Base-by-base conservation (phyloP, 2,797 vertebrate genomes). In the Saxicola maurus region DNA sequence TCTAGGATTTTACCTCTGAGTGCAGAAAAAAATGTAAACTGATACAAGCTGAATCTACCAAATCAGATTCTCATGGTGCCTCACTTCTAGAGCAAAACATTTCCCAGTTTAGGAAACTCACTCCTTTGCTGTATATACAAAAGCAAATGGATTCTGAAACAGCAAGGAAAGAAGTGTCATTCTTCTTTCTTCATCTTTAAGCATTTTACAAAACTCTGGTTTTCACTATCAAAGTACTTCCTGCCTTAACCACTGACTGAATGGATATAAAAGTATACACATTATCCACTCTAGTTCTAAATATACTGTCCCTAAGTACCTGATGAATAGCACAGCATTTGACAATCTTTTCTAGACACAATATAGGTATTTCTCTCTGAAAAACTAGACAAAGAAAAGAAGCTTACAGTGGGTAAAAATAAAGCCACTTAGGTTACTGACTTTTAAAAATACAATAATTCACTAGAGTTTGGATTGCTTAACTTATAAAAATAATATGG, bases 361-460 rank as follows among this genome's bases (percentile, higher is more conserved):
- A 73, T 21, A 51, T 48, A 73, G 33, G 53, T 74, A 85, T 85
- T 86, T 64, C 53, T 82, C 37, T 35, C 42, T 2, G 4, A 42
- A 87, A 79, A 84, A 69, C 25, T 17, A 88, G 65, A 73, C 72
- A 85, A 80, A 91, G 56, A 65, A 91, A 86, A 90, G 68, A 33
- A 83, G 74, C 55, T 91, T 94, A 90, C 48, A 43, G 42, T 20
- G 19, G n/a, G 25, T 67, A 18, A 37, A 91, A 87, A 87, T 72
- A 95, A 95, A 94, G 61, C 21, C 61, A 87, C 73, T 86, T 77
- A 79, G 5, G 35, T 79, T 81, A 80, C 6, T 71, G 77, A 57
- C 33, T 83, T 83, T 67, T 87, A 35, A 6, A 31, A 90, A 64
- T 8, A 64, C 27, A 91, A 82, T 55, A 9, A 87, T 65, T 81